A percentile compares a stretch with the other conserved stretches of the same genome.
Evolutionary conservation across 2,113 vertebrate species (phyloP).

Genomic region (Strigops habroptila): DNA sequence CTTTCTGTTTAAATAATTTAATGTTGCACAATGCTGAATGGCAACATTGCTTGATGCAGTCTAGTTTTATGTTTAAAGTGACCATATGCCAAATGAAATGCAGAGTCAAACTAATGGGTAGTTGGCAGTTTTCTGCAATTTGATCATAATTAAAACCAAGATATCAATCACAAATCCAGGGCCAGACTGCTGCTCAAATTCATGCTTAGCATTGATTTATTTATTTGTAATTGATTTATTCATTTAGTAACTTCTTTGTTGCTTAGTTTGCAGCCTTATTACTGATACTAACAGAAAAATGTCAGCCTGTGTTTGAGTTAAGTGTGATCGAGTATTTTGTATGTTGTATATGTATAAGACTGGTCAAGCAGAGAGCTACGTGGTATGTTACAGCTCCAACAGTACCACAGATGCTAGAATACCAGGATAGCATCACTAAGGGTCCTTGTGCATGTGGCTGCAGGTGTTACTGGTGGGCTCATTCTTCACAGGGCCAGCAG

Average conservation of each 20-base stretch:
- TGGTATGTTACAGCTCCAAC: neutral
- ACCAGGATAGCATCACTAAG: neutral
- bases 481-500: neutral
- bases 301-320: neutral
- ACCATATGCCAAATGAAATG: neutral
- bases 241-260: neutral
- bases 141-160: neutral
- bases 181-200: neutral
- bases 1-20: neutral
- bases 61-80: neutral
- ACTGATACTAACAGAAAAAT: neutral
- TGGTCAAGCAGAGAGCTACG: fast-evolving
- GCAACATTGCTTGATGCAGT: neutral
- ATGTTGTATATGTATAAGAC: neutral
- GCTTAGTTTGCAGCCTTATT: neutral
- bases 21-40: neutral
- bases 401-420: neutral
- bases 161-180: neutral
- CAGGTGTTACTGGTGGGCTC: neutral
- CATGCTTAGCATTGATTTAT: neutral
- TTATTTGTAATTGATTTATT: neutral
- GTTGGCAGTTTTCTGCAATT: neutral
- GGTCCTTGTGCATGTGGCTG: neutral
- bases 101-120: neutral
- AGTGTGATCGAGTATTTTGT: neutral